These are phyloP conservation scores for Neopipo cinnamomea DNA, from an alignment of 2,113 vertebrate species.

Conservation along the genomic window DNA sequence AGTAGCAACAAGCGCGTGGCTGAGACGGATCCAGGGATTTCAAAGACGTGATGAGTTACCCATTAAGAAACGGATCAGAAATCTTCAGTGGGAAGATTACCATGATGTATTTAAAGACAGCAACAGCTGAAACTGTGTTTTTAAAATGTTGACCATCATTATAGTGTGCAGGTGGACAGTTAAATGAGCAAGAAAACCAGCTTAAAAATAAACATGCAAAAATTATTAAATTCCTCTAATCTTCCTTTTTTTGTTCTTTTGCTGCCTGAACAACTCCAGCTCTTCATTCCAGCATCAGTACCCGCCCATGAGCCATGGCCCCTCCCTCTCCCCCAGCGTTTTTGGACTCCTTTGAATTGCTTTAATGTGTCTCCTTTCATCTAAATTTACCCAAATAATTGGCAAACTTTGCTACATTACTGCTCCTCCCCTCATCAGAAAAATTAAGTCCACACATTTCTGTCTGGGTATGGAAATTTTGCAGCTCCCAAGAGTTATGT, in stretches of 20 bases:
- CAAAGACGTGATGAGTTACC: neutral
- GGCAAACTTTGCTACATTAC: neutral
- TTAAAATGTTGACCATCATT: neutral
- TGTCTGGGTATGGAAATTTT: neutral
- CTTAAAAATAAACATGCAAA: neutral
- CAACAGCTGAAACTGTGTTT: neutral
- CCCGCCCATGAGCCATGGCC: neutral
- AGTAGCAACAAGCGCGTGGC: neutral
- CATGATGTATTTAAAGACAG: neutral
- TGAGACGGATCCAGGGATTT: neutral
- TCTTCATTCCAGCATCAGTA: neutral
- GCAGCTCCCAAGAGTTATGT: neutral
- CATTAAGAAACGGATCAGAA: neutral
- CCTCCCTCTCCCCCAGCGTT: neutral
- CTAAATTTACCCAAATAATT: neutral
- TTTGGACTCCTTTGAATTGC: neutral
- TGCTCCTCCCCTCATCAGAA: neutral
- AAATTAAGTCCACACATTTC: neutral
- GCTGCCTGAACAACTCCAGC: neutral
- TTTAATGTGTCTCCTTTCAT: neutral
- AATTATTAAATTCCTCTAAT: too few species aligned
- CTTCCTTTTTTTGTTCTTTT: neutral
- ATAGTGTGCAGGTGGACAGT: fast-evolving
- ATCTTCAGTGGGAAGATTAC: neutral
- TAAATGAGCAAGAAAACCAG: neutral